Evolutionary conservation across 2,888 invertebrate genomes (phyloP).

Genomic region (Aphidius colemani): DNA sequence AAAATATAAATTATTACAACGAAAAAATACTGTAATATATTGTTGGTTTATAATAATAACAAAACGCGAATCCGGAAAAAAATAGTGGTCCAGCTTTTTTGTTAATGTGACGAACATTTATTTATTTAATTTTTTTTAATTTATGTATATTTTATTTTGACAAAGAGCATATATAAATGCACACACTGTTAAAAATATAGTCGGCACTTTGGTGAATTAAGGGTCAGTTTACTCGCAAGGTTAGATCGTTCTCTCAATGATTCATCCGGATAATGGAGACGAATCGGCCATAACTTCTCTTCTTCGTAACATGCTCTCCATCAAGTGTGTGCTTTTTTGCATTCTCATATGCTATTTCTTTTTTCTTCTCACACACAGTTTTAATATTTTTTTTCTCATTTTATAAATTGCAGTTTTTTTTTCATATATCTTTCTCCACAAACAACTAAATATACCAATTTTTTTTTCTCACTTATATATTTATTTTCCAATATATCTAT

Average conservation of each 20-base stretch:
- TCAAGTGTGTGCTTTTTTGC: constrained; percentile 7
- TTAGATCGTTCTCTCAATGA: constrained; percentile 49
- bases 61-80: constrained; percentile 23
- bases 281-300: constrained; percentile 55
- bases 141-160: constrained; percentile 2
- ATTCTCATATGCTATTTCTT: constrained; percentile 13
- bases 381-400: neutral
- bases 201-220: neutral
- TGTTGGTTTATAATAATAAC: neutral
- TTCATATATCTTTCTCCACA: neutral
- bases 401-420: neutral
- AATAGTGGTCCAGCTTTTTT: too few relatives aligned
- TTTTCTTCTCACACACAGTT: neutral
- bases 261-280: constrained; percentile 56
- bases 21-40: neutral
- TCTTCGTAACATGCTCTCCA: constrained; percentile 24
- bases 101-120: too few relatives aligned
- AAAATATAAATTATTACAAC: neutral
- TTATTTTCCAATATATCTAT: too few relatives aligned
- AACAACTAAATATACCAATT: neutral
- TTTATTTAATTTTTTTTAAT: too few relatives aligned
- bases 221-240: constrained; percentile 42
- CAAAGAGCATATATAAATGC: constrained; percentile 8
- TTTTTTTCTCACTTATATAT: too few relatives aligned
- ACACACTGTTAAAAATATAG: neutral